Percentiles rank a stretch among this genome's conserved stretches.
Conservation (phyloP, 2,888 invertebrate species). For the Ophraella communa region DNA sequence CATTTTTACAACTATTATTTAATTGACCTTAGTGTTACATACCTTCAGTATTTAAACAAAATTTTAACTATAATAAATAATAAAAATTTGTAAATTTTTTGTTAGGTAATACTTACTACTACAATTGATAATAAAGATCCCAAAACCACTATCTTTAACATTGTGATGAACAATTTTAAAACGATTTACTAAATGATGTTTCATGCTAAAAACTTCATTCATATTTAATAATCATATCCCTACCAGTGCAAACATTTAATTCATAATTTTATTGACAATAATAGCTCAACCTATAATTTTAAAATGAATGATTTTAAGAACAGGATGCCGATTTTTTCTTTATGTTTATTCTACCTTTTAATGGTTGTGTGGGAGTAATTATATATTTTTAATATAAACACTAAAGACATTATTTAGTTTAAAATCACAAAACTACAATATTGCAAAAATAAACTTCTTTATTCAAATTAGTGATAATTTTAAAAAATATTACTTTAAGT, state of each 20-base stretch:
- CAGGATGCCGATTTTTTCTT: not conserved
- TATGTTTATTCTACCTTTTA: not conserved
- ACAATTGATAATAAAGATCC: not conserved
- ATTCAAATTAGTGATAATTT: too few relatives aligned
- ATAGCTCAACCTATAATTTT: conserved; percentile 16
- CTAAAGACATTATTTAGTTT: too few relatives aligned
- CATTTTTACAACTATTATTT: too few relatives aligned
- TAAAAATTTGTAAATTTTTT: too few relatives aligned
- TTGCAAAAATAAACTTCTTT: too few relatives aligned
- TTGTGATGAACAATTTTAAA: not conserved
- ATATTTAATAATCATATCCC: not conserved
- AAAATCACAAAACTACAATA: too few relatives aligned
- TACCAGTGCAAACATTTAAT: not conserved
- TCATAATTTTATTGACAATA: not conserved
- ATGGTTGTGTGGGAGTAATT: too few relatives aligned
- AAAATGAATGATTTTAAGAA: conserved; percentile 5
- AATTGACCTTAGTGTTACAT: too few relatives aligned
- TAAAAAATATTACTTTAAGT: too few relatives aligned
- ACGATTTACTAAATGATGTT: not conserved
- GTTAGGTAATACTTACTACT: not conserved
- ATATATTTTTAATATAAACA: too few relatives aligned
- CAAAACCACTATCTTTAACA: conserved; percentile 7
- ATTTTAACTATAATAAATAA: too few relatives aligned
- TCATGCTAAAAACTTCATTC: not conserved
- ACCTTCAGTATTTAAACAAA: too few relatives aligned